Base-by-base conservation (phyloP, 1,140 invertebrate species). In the Drosophila ironensis region DNA sequence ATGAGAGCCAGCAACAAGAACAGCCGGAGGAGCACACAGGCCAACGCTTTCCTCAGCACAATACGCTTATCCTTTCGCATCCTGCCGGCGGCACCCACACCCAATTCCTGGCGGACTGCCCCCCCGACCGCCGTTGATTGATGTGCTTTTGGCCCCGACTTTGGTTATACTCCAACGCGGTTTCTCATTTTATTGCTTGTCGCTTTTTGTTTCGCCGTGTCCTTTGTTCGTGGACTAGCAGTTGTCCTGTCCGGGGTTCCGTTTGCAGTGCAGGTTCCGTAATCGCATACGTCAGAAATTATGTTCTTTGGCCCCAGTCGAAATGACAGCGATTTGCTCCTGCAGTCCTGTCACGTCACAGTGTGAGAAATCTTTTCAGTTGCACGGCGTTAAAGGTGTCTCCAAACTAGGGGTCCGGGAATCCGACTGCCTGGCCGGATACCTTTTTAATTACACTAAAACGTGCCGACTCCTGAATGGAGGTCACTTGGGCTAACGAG, bases 361-460 rank as follows among this genome's bases (percentile, higher is more conserved):
- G 60, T 47, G 60, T 40, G 56, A 48, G 42, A 63, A 63, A 63
- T 63, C 60, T 63, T 48, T 47, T 44, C 66, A 71, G 57, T 25
- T 33, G 30, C 37, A 24, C 56, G 19, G 41, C 57, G 60, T 42
- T 45, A n/a, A 27, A 53, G 74, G 59, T 56, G 68, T 68, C 50
- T 27, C 50, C 48, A 27, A 11, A 45, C 16, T 20, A 56, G 20
- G 37, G 22, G 8, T 24, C 27, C 30, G 16, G 52, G 17, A 45
- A 37, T 42, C 42, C 53, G 61, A 47, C 56, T 56, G 75, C 48
- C 64, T 82, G 77, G 56, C 66, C 53, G 80, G 63, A 84, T 84
- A 84, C 86, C 64, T 84, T 86, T 84, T 84, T 84, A 84, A 84
- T 84, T 84, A 84, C 70, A 86, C 80, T 84, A 86, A 84, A 84